Evolutionary conservation across 2,113 vertebrate genomes (phyloP), one percentile per base, ranked within the genome.

Genomic region (Eolophus roseicapilla): DNA sequence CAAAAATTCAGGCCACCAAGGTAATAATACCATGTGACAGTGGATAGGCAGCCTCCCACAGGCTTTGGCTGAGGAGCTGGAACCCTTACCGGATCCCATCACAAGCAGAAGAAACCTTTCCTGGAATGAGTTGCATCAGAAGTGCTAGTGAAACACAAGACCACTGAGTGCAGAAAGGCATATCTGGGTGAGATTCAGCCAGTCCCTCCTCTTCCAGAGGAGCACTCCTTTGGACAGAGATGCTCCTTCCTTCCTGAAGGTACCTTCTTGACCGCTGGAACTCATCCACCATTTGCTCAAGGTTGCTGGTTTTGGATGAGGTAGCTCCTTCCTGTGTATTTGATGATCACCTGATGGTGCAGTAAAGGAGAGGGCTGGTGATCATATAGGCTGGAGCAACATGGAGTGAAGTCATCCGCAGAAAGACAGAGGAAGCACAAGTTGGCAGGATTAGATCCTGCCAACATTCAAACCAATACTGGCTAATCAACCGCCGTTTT

Each of bases 151-250:
- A 82, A 82, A 76, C 3, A 0, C 0, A 0, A 84, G 18, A 37
- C 29, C 7, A 1, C 44, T 28, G 28, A 5, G 15, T 7, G 53
- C 52, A 87, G 35, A 71, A 28, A 0, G 0, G 17, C 11, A 3
- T 16, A 6, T 29, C 43, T 49, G 52, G 17, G 24, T 13, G 47
- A 84, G 44, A 8, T 52, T 35, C 35, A 47, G 21, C 24, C 3
- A 3, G 37, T 21, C 23, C 52, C 16, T 47, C n/a, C 37, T 81
- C 55, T 62, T 67, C 55, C 59, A 78, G 65, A 60, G 31, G 18
- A 55, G 43, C 29, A 3, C 17, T 35, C 19, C 37, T 35, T 78
- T 35, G 39, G 52, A 52, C 46, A 67, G 55, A 65, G 46, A 11
- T 27, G 49, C 6, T 50, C 59, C 60, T 27, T 82, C 59, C 27